phyloP scores from a whole-genome alignment of 2,113 vertebrate genomes.

The Empidonax traillii region DNA sequence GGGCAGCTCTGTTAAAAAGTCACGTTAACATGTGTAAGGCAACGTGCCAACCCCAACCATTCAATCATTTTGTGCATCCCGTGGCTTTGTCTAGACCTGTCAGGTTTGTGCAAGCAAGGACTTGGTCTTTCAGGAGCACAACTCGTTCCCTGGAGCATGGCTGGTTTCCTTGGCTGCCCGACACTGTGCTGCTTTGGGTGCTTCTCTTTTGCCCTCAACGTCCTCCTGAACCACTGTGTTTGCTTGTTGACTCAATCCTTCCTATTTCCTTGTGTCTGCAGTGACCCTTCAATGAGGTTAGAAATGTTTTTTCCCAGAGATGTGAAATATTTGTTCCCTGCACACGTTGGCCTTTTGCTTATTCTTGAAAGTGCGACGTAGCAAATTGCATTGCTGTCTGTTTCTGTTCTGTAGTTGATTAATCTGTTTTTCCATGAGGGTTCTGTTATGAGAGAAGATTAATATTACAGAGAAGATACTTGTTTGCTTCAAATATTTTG shows the following conservation, averaged over 20 bases:
- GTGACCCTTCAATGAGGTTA: not conserved
- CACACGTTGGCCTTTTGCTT: not conserved
- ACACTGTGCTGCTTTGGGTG: rapidly evolving
- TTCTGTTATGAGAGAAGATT: slow-evolving; percentile 52
- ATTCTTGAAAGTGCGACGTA: not conserved
- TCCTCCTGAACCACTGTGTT: rapidly evolving
- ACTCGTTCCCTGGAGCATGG: rapidly evolving
- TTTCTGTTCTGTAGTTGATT: slow-evolving; percentile 44
- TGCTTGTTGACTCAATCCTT: not conserved
- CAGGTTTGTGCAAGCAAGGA: not conserved
- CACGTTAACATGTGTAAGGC: not conserved
- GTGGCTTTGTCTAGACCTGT: not conserved
- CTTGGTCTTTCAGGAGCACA: rapidly evolving
- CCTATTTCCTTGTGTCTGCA: not conserved
- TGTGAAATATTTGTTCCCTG: not conserved
- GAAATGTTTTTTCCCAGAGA: not conserved
- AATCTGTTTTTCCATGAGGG: slow-evolving; percentile 43
- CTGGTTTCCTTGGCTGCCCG: not conserved
- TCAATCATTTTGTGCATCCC: not conserved
- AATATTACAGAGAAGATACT: slow-evolving; percentile 57
- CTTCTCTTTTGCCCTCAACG: not conserved
- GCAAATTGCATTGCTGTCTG: not conserved
- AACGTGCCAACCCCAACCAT: not conserved
- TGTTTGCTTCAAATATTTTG: slow-evolving; percentile 73
- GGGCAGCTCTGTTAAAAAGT: not conserved